Conservation (phyloP, 2,888 invertebrate genomes). For the Drosophila eohydei region DNA sequence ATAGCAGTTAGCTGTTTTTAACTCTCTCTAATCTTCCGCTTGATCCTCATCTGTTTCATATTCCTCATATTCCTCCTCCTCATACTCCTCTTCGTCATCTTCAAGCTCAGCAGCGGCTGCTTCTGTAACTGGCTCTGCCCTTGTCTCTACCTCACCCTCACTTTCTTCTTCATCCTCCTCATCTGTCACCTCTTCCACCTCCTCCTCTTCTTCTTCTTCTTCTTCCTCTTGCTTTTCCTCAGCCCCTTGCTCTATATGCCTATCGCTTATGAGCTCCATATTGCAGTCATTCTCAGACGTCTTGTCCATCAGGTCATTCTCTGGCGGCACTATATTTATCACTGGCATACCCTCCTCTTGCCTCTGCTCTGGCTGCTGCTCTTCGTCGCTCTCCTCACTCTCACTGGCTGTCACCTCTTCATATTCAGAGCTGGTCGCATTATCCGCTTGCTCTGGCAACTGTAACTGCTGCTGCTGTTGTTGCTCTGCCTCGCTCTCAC, state of each 20-base stretch:
- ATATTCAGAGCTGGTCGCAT: conserved; percentile 54
- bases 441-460: conserved; percentile 1
- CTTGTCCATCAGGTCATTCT: conserved; percentile 44
- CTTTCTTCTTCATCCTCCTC: conserved; percentile 10
- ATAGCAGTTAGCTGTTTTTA: neutral
- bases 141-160: conserved; percentile 23
- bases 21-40: conserved; percentile 19
- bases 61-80: conserved; percentile 26
- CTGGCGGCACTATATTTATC: conserved; percentile 62
- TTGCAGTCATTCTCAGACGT: conserved; percentile 18
- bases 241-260: conserved; percentile 15
- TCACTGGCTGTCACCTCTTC: conserved; percentile 64
- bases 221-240: conserved; percentile 25
- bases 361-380: neutral
- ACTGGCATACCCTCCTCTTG: conserved; percentile 30
- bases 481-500: conserved; percentile 28
- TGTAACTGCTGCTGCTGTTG: conserved; percentile 1
- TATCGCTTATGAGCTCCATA: conserved; percentile 38
- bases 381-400: conserved; percentile 48
- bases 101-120: conserved; percentile 15
- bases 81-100: conserved; percentile 33
- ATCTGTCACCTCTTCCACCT: conserved; percentile 46
- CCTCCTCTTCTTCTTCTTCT: conserved; percentile 18
- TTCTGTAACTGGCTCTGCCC: neutral
- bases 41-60: conserved; percentile 28